Percentiles rank a stretch among this genome's conserved stretches.
Conservation (phyloP, 1,140 invertebrate species). For the Drosophila bocki region DNA sequence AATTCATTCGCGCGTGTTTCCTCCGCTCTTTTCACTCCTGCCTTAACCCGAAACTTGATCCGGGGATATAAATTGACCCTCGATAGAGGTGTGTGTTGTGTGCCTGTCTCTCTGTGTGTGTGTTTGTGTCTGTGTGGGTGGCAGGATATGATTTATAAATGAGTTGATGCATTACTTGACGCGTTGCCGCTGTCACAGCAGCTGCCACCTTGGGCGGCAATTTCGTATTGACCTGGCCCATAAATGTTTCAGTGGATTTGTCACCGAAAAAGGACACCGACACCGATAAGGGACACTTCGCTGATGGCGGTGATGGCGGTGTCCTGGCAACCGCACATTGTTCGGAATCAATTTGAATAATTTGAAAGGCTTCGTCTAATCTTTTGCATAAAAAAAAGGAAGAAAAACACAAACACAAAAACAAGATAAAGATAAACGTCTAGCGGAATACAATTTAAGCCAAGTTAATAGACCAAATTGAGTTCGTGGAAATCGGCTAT, state of each 20-base stretch:
- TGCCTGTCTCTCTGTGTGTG: neutral
- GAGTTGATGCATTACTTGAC: slow-evolving; percentile 33
- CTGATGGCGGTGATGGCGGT: neutral
- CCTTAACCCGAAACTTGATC: slow-evolving; percentile 16
- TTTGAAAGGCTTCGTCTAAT: slow-evolving; percentile 21
- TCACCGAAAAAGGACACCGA: slow-evolving; percentile 25
- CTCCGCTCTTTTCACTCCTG: neutral
- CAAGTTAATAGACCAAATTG: neutral
- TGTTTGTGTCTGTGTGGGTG: neutral
- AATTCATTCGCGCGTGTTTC: slow-evolving; percentile 68
- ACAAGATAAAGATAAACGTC: neutral
- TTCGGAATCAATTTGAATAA: slow-evolving; percentile 45
- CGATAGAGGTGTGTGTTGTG: slow-evolving; percentile 5
- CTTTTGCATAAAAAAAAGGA: neutral
- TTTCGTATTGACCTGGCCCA: slow-evolving; percentile 25
- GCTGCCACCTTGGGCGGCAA: slow-evolving; percentile 38
- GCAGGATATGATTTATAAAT: slow-evolving; percentile 46
- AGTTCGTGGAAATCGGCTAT: neutral
- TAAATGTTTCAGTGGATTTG: slow-evolving; percentile 46
- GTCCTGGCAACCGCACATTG: slow-evolving; percentile 25
- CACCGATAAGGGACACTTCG: neutral
- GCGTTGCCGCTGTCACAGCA: slow-evolving; percentile 9
- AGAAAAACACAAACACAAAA: neutral
- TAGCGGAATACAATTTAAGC: neutral
- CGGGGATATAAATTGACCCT: slow-evolving; percentile 31